A percentile compares a stretch with the other conserved stretches of the same genome.
Conservation (phyloP, 2,888 invertebrate species). For the Brenthis ino region DNA sequence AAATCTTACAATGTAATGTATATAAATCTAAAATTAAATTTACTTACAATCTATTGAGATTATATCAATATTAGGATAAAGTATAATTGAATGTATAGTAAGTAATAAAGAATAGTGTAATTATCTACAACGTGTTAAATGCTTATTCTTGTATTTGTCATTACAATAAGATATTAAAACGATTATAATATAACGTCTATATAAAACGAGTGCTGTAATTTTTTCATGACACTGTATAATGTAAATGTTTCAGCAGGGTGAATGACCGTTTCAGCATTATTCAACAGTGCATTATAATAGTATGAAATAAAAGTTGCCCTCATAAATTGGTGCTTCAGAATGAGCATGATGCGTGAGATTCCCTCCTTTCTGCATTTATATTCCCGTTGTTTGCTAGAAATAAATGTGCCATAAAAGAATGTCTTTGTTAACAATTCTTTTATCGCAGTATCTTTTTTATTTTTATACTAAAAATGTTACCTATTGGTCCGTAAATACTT, state of each 20-base stretch:
- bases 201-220: too few species aligned
- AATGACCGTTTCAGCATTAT: constrained; percentile 19
- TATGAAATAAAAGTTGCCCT: constrained; percentile 32
- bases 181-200: too few species aligned
- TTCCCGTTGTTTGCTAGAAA: constrained; percentile 29
- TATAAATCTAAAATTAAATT: too few species aligned
- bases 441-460: constrained; percentile 8
- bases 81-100: too few species aligned
- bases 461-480: constrained; percentile 9
- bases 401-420: constrained; percentile 30
- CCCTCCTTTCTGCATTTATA: constrained; percentile 25
- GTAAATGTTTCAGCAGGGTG: constrained; percentile 14
- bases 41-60: too few species aligned
- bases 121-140: too few species aligned
- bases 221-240: background rate
- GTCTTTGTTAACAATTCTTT: constrained; percentile 22
- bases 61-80: too few species aligned
- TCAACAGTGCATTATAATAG: constrained; percentile 26
- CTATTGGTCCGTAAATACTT: constrained; percentile 8
- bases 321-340: constrained; percentile 26
- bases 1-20: too few species aligned
- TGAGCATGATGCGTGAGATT: constrained; percentile 24
- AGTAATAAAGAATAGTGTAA: too few species aligned
- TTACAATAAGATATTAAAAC: too few species aligned
- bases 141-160: too few species aligned